Evolutionary conservation across 2,113 vertebrate genomes (phyloP).

Genomic region (Phalacrocorax pelagicus): DNA sequence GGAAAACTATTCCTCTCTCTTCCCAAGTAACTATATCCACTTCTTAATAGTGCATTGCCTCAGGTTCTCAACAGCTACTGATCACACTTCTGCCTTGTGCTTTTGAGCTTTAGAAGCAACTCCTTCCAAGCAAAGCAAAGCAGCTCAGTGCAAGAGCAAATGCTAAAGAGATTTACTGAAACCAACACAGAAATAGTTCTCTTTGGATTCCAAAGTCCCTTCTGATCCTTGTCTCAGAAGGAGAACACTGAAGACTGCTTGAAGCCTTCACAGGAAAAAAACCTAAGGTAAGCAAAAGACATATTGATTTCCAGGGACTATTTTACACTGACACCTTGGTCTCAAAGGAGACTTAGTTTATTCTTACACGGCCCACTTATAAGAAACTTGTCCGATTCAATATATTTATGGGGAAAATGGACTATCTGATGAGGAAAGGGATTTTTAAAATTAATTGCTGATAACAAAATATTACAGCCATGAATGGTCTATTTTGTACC

Average conservation of each 20-base stretch:
- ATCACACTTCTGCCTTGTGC: not conserved
- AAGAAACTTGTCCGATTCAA: not conserved
- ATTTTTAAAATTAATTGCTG: not conserved
- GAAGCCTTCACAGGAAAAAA: not conserved
- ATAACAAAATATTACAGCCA: not conserved
- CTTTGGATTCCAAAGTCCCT: not conserved
- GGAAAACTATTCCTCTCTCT: not conserved
- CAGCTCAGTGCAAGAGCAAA: not conserved
- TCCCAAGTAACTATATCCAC: not conserved
- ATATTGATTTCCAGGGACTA: not conserved
- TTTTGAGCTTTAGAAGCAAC: not conserved
- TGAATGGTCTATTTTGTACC: not conserved
- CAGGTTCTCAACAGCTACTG: not conserved
- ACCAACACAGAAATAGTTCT: not conserved
- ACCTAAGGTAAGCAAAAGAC: not conserved
- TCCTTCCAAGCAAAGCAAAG: not conserved
- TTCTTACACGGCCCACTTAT: not conserved
- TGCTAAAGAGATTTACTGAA: not conserved
- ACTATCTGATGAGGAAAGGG: not conserved
- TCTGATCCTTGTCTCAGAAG: not conserved
- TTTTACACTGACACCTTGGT: not conserved
- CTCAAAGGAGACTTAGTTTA: not conserved
- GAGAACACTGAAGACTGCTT: not conserved
- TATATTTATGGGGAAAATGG: not conserved
- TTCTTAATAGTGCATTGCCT: not conserved